Base-by-base conservation (phyloP, 2,113 vertebrate genomes). In the Xenus cinereus region DNA sequence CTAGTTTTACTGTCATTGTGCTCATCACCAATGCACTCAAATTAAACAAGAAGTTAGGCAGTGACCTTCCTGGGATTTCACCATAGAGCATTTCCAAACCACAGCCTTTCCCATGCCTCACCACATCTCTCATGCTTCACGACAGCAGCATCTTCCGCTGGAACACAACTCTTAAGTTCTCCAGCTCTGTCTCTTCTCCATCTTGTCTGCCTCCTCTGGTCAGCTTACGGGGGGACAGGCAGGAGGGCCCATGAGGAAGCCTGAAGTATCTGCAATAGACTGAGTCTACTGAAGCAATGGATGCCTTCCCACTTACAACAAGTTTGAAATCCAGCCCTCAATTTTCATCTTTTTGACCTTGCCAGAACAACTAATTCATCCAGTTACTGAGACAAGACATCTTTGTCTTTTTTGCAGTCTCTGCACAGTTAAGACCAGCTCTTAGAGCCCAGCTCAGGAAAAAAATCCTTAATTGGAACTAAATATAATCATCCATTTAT, bases 201-300 rank as follows among this genome's bases (percentile, higher is more conserved):
- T 15, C 30, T 32, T 1, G 0, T 14, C 48, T 56, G 79, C 30
- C 54, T 48, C 24, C 35, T 33, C 23, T 39, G 54, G 9, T 22
- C 68, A 69, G 33, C 15, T 16, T 5, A 1, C 1, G 0, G 3
- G 35, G 22, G 53, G 20, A 62, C 37, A 48, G n/a, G 27, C 30
- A 37, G 56, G 21, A 43, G 8, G 9, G 33, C 9, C 33, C 2
- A 0, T 1, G 4, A 41, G 28, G 60, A 45, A 59, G 20, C 20
- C 45, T 43, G 8, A 73, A 41, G 43, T 14, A 39, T 12, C 56
- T 26, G 28, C 45, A 37, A 10, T 0, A 33, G 6, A 14, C 46
- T 16, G 4, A 81, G 14, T 10, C 21, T 32, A 33, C 21, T 35
- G 28, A 21, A 80, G 35, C 35, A 53, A 57, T 3, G 1, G 24